Evolutionary conservation across 2,888 invertebrate species (phyloP).

Genomic region (Tetrapedia diversipes): DNA sequence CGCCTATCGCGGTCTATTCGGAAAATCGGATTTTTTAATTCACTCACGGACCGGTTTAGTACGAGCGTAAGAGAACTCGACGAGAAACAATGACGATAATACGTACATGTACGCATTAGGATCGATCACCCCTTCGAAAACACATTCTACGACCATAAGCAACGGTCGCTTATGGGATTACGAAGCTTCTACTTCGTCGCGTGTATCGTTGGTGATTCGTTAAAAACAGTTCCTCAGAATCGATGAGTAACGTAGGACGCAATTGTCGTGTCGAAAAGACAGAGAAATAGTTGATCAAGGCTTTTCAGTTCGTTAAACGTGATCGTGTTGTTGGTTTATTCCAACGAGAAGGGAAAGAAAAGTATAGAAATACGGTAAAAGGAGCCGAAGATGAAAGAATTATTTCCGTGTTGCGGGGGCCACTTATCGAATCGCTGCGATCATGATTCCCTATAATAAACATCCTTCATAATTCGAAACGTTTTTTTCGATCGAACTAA

Average conservation of each 20-base stretch:
- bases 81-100: background rate
- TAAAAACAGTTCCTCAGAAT: constrained; percentile 24
- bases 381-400: background rate
- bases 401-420: constrained; percentile 4
- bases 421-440: constrained; percentile 1
- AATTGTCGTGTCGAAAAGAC: constrained; percentile 20
- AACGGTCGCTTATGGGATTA: background rate
- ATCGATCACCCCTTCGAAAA: constrained; percentile 37
- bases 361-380: background rate
- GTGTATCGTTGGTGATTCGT: constrained; percentile 2
- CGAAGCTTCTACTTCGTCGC: constrained; percentile 3
- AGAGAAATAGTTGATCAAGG: background rate
- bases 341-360: background rate
- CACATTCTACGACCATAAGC: constrained; percentile 21
- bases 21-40: constrained; percentile 43
- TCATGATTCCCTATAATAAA: constrained; percentile 1
- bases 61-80: background rate
- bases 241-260: constrained; percentile 19
- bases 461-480: background rate
- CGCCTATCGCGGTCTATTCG: constrained; percentile 57
- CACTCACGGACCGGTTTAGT: constrained; percentile 27
- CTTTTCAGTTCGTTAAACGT: background rate
- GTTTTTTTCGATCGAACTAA: constrained; percentile 31
- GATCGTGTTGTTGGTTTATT: background rate
- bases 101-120: constrained; percentile 9